Evolutionary conservation across 2,888 invertebrate species (phyloP).

Genomic region (Pocota personata): DNA sequence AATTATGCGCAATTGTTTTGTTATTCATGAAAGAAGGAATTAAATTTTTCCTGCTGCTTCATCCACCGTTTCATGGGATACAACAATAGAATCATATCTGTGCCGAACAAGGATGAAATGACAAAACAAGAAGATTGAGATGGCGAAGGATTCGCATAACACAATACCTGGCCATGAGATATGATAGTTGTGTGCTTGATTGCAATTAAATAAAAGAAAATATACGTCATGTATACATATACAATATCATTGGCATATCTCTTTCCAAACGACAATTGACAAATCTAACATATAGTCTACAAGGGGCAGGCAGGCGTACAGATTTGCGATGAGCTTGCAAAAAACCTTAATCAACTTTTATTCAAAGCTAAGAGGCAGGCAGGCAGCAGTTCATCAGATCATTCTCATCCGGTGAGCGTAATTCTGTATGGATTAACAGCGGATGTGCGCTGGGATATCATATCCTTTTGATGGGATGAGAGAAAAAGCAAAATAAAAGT

Average conservation of each 20-base stretch:
- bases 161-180: constrained; percentile 59
- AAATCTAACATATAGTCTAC: constrained; percentile 1
- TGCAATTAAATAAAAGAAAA: constrained; percentile 55
- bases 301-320: neutral
- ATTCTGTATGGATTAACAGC: constrained; percentile 15
- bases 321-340: constrained; percentile 55
- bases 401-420: constrained; percentile 12
- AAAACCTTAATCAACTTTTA: constrained; percentile 55
- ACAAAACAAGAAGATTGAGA: constrained; percentile 29
- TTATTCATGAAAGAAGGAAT: constrained; percentile 72
- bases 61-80: constrained; percentile 2
- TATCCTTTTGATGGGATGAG: constrained; percentile 14
- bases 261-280: constrained; percentile 29
- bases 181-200: constrained; percentile 53
- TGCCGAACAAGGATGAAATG: constrained; percentile 17
- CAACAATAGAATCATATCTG: constrained; percentile 19
- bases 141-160: neutral
- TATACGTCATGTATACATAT: neutral
- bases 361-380: constrained; percentile 32
- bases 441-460: constrained; percentile 33
- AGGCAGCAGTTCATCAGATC: constrained; percentile 29
- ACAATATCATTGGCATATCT: neutral
- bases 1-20: constrained; percentile 73
- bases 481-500: neutral
- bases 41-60: constrained; percentile 41